Base-by-base conservation (phyloP, 2,888 invertebrate species). In the Cremastinae sp. region DNA sequence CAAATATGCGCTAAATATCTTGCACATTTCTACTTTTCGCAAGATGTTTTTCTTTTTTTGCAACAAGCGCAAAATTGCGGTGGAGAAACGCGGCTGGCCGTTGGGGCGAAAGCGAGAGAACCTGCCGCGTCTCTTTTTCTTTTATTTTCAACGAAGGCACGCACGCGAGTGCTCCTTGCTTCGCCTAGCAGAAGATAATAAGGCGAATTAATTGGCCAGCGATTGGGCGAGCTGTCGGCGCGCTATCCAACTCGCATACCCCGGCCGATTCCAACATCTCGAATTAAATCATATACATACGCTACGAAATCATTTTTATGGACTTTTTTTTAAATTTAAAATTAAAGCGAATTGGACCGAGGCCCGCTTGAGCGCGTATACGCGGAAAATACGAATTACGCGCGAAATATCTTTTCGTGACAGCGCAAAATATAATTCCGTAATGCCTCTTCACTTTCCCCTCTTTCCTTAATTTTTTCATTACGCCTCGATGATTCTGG, bases 381-480 rank as follows among this genome's bases (percentile, higher is more conserved):
- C 49, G 28, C 36, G 49, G 36, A 64, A 22, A 20, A 20, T 12
- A 43, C 5, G 2, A 9, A 4, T n/a, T 10, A 18, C 12, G n/a
- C 2, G 7, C 28, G 12, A 12, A 10, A 66, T 28, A 43, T 38
- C 51, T 56, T 47, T 28, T 64, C 47, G 36, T 41, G 70, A 70
- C 38, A 41, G 36, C 22, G 72, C 62, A 72, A 68, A 68, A 43
- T 49, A 22, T 2, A 14, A 72, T 75, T 68, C 20, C 75, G 68
- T 68, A 75, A 75, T 34, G 45, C 61, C 14, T 72, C 66, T 59
- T 58, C 68, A 72, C 75, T 75, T 75, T 75, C 68, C 12, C 74
- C 64, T 16, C 59, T 56, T 43, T 28, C 28, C 28, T 28, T 41
- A 41, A n/a, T n/a, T 61, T 56, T 14, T 0, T 71, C 34, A 61